Evolutionary conservation across 64 coral and sea anemone species (phyloP).

Genomic region (Trachythela sp.): DNA sequence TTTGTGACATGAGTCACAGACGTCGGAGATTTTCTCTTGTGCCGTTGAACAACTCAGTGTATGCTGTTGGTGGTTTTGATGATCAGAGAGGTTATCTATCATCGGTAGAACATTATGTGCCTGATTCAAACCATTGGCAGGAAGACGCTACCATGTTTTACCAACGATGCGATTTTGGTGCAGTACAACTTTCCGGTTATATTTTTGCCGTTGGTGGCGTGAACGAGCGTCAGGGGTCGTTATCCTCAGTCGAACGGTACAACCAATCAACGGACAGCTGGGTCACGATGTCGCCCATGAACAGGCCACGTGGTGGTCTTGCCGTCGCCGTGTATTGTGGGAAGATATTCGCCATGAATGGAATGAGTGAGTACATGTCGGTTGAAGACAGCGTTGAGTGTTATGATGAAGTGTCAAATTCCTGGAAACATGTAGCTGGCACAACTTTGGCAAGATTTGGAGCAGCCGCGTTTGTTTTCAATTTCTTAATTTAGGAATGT

Average conservation of each 20-base stretch:
- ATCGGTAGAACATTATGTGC: constrained; percentile 70
- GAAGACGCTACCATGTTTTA: constrained; percentile 73
- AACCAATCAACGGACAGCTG: constrained; percentile 63
- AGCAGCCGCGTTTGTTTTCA: constrained; percentile 76
- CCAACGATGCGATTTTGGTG: constrained; percentile 87
- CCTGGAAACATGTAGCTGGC: constrained; percentile 68
- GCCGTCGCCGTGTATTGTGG: constrained; percentile 85
- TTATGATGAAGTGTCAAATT: constrained; percentile 79
- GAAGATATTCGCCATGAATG: constrained; percentile 96
- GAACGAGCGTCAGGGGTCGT: constrained; percentile 73
- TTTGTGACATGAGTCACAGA: constrained; percentile 72
- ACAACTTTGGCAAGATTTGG: constrained; percentile 82
- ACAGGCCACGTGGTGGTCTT: constrained; percentile 79
- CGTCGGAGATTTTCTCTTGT: constrained; percentile 79
- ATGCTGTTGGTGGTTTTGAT: constrained; percentile 94
- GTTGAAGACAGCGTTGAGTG: constrained; percentile 85
- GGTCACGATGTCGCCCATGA: constrained; percentile 74
- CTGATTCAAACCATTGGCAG: constrained; percentile 53
- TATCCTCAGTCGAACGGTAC: constrained; percentile 86
- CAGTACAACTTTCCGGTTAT: constrained; percentile 67
- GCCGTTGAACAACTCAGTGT: constrained; percentile 59
- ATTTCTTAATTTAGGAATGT: not conserved
- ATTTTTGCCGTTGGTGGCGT: constrained; percentile 88
- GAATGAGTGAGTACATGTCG: constrained; percentile 99
- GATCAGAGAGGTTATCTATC: constrained; percentile 76